Evolutionary conservation across 2,888 invertebrate genomes (phyloP), one percentile per base, ranked within the genome.

Genomic region (Furcula furcula): DNA sequence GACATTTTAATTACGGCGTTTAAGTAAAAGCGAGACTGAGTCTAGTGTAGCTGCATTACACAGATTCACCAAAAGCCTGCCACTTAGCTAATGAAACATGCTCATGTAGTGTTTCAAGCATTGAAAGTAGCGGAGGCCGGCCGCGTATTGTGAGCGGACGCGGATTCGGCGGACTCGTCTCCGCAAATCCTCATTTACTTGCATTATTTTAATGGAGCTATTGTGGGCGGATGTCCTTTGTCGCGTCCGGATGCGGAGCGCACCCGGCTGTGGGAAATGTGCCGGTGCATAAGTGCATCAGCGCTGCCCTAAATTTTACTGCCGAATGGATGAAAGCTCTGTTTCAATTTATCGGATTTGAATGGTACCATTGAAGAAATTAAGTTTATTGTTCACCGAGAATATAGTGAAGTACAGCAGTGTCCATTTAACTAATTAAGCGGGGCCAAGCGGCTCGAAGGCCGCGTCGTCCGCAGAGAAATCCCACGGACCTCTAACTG

Each of bases 71-170:
- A 87, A 89, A 89, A 86, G 89, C 87, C 84, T 83, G 69, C 85
- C 89, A 89, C 88, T 89, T 88, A 89, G 89, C 89, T 89, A 89
- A 89, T 89, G 89, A 89, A 89, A 89, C 89, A 89, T 89, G 89
- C 82, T 85, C 87, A 77, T 79, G 85, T 83, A 86, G 84, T 81
- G 82, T 83, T 80, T 79, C 72, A 76, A 81, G 77, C 81, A 76
- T 62, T 75, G 79, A n/a, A n/a, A n/a, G n/a, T 61, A 60, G 60
- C 57, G 63, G 63, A 68, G 64, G 56, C 57, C 46, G 45, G 36
- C 38, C 45, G 62, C 60, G 76, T 65, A 84, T 85, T 81, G 82
- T 85, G 71, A 65, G 69, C 70, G 66, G 55, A 57, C 49, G 60
- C 74, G 77, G 81, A 80, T 84, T 81, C 78, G 83, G 79, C 63